Conservation (phyloP, 2,888 invertebrate species). For the Drosophila barbarae region DNA sequence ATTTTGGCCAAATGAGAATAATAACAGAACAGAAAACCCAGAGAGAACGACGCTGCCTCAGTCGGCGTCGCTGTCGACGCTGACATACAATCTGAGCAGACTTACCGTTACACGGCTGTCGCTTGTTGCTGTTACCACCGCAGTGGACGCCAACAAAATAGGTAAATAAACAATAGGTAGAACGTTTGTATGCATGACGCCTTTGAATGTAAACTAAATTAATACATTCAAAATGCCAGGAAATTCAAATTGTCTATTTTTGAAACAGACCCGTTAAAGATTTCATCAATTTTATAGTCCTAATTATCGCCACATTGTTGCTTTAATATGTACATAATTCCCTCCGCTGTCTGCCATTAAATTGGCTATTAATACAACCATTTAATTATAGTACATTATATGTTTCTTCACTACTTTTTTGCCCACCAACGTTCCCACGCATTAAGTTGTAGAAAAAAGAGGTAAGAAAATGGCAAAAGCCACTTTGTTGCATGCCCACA, state of each 20-base stretch:
- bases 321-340: neutral
- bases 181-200: neutral
- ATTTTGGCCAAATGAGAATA: conserved; percentile 13
- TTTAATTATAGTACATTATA: neutral
- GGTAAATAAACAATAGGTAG: no score
- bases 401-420: neutral
- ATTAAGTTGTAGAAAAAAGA: conserved; percentile 7
- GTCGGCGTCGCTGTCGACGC: conserved; percentile 12
- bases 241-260: neutral
- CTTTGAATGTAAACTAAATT: neutral
- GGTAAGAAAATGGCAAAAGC: conserved; percentile 26
- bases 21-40: conserved; percentile 45
- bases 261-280: conserved; percentile 2
- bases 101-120: conserved; percentile 27
- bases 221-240: neutral
- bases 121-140: conserved; percentile 20
- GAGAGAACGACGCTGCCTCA: conserved; percentile 30
- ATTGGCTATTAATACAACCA: neutral
- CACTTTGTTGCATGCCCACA: conserved; percentile 14
- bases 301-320: conserved; percentile 10
- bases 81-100: conserved; percentile 28
- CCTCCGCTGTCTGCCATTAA: conserved; percentile 3
- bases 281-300: conserved; percentile 6
- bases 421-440: conserved; percentile 16
- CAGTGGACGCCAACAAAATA: conserved; percentile 12